Evolutionary conservation across 2,797 vertebrate species (phyloP).

Genomic region (Danionella dracula): DNA sequence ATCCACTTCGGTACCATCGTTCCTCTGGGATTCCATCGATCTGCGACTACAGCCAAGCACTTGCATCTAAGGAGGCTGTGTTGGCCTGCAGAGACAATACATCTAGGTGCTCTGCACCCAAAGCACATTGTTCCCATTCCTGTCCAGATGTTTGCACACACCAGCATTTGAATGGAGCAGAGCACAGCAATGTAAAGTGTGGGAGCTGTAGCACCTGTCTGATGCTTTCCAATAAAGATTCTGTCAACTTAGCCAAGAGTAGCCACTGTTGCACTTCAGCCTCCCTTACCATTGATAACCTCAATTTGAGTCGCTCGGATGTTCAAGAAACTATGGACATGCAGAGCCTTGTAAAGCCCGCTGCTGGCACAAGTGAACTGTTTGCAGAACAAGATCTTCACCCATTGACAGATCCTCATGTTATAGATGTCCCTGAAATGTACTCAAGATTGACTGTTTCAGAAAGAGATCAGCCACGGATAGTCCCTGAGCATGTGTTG

Average conservation of each 20-base stretch:
- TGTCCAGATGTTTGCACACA: conserved; percentile 63
- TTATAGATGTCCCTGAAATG: conserved; percentile 57
- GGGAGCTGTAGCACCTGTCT: conserved; percentile 72
- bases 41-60: conserved; percentile 75
- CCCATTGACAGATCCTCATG: conserved; percentile 55
- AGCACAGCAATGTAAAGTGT: conserved; percentile 56
- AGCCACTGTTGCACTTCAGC: conserved; percentile 63
- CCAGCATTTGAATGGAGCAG: conserved; percentile 43
- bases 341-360: conserved; percentile 24
- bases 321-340: conserved; percentile 36
- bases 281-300: conserved; percentile 59
- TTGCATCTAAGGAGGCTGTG: conserved; percentile 70
- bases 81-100: conserved; percentile 61
- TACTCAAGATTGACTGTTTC: conserved; percentile 57
- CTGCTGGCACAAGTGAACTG: conserved; percentile 50
- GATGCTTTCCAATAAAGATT: conserved; percentile 71
- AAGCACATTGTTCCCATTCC: conserved; percentile 66
- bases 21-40: conserved; percentile 66
- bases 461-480: conserved; percentile 51
- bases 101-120: conserved; percentile 57
- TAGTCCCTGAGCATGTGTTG: conserved; percentile 29
- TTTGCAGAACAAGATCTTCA: conserved; percentile 51
- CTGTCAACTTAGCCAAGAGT: conserved; percentile 71
- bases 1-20: conserved; percentile 77
- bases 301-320: conserved; percentile 45